These are phyloP conservation scores for Coptodon rendalli DNA, from an alignment of 2,113 vertebrate genomes.

Conservation along the genomic window DNA sequence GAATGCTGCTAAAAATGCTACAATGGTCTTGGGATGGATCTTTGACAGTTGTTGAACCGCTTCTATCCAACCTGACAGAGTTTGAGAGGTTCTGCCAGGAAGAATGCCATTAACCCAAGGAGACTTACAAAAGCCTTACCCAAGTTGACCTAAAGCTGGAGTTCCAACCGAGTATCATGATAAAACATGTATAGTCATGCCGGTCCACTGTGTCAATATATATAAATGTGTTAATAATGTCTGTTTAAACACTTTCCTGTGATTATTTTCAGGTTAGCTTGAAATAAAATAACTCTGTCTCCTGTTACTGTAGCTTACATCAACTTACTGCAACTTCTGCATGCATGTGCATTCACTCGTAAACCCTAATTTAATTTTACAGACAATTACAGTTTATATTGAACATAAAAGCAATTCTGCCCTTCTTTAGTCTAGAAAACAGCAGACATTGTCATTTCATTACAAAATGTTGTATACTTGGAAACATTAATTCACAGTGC, in stretches of 20 bases:
- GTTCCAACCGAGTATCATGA: background rate
- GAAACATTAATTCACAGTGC: background rate
- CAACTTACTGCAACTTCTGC: background rate
- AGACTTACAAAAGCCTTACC: background rate
- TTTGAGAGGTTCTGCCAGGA: background rate
- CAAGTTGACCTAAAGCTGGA: background rate
- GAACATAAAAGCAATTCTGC: background rate
- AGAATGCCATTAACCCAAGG: background rate
- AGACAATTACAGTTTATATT: background rate
- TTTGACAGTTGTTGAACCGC: background rate
- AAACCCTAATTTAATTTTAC: background rate
- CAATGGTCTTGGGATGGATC: background rate
- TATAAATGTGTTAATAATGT: background rate
- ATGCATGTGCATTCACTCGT: background rate
- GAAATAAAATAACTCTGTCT: background rate
- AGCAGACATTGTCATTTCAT: background rate
- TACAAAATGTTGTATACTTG: background rate
- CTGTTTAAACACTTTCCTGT: background rate
- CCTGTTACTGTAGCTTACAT: background rate
- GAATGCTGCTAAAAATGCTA: background rate
- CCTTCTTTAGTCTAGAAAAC: background rate
- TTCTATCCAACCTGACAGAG: background rate
- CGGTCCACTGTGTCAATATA: background rate
- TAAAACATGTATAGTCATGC: background rate
- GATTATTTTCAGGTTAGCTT: background rate